Conservation (phyloP, 1,140 invertebrate species). For the Drusus annulatus region DNA sequence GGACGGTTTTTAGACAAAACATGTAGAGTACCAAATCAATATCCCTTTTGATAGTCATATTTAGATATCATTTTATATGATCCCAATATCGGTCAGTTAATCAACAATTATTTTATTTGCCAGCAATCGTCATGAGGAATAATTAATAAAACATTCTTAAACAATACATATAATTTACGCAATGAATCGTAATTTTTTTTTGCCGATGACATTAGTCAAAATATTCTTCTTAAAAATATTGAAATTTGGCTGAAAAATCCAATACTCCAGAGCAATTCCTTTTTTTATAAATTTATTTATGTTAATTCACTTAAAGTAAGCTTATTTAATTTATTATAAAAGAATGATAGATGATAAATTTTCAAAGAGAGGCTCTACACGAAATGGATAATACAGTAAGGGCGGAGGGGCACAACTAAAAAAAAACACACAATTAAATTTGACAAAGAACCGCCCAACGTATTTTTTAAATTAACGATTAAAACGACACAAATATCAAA, state of each 20-base stretch:
- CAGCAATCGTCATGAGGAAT: too few species aligned
- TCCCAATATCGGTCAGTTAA: too few species aligned
- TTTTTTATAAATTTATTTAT: slow-evolving; percentile 23
- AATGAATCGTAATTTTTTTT: not conserved
- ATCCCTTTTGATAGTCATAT: too few species aligned
- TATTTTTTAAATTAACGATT: too few species aligned
- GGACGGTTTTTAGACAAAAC: too few species aligned
- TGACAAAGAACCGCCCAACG: too few species aligned
- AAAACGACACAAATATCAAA: too few species aligned
- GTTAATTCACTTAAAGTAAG: slow-evolving; percentile 33
- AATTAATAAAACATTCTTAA: too few species aligned
- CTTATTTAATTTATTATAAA: slow-evolving; percentile 2
- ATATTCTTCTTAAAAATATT: not conserved
- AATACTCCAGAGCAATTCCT: not conserved
- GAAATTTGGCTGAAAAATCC: slow-evolving; percentile 25
- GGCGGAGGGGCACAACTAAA: not conserved
- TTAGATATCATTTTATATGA: too few species aligned
- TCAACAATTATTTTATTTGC: too few species aligned
- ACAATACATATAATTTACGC: too few species aligned
- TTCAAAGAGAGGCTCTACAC: not conserved
- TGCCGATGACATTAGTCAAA: slow-evolving; percentile 18
- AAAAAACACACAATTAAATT: not conserved
- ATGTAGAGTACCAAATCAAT: too few species aligned
- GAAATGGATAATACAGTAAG: slow-evolving; percentile 8
- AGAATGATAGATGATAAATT: slow-evolving; percentile 24